These are phyloP conservation scores for Horisme vitalbata DNA, from an alignment of 2,888 invertebrate species.

Conservation along the genomic window DNA sequence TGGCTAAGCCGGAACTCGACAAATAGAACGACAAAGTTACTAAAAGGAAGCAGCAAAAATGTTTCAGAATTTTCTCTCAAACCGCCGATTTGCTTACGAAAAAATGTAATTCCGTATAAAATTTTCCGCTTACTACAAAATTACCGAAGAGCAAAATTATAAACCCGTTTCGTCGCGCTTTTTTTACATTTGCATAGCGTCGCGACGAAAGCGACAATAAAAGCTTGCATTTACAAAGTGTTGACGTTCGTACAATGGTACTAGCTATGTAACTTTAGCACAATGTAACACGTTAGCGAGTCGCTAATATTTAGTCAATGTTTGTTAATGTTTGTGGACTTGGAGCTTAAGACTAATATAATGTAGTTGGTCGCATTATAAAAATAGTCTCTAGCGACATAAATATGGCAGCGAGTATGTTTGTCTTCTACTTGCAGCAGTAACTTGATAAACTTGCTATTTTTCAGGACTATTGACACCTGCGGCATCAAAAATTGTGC, in stretches of 20 bases:
- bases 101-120: constrained; percentile 27
- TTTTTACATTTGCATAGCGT: constrained; percentile 49
- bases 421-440: too few species aligned
- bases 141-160: constrained; percentile 40
- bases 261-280: too few species aligned
- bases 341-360: too few species aligned
- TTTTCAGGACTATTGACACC: too few species aligned
- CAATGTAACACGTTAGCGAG: too few species aligned
- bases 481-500: too few species aligned
- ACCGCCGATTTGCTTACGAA: constrained; percentile 25
- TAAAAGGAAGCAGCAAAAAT: constrained; percentile 21
- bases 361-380: too few species aligned
- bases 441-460: too few species aligned
- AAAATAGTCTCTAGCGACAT: too few species aligned
- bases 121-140: constrained; percentile 29
- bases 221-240: constrained; percentile 61
- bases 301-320: too few species aligned
- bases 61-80: constrained; percentile 18
- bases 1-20: constrained; percentile 12
- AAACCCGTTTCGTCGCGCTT: constrained; percentile 43
- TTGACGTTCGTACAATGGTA: constrained; percentile 58
- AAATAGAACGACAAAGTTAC: constrained; percentile 26
- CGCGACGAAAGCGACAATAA: constrained; percentile 47
- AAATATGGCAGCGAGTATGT: too few species aligned
- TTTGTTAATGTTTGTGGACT: too few species aligned